Evolutionary conservation across 1,140 invertebrate species (phyloP), one percentile per base, ranked within the genome.

Genomic region (Tetramorium alpestre): DNA sequence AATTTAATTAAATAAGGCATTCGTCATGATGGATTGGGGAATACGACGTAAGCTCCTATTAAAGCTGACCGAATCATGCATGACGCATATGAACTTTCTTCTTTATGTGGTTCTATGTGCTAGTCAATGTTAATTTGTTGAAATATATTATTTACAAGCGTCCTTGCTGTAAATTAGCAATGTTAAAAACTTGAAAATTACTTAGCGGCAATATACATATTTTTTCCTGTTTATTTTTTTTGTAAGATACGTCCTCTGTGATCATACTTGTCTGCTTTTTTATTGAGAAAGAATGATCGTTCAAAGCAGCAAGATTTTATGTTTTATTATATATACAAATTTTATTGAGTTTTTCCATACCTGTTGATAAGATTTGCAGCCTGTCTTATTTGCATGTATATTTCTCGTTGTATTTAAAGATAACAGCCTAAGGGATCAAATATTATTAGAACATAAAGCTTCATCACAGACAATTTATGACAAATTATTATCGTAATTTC

Each of bases 21-120:
- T 80, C 91, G 94, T 90, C 81, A 97, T 97, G 96, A 97, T 97
- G 97, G 97, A 97, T 96, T 97, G 97, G 97, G 97, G 97, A 94
- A 97, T 97, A 93, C 97, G 97, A 96, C 97, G 97, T 97, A 97
- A 97, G 97, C 80, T 84, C 41, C 47, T 60, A 49, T 75, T 58
- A 73, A 82, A 72, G 80, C 80, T 62, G 80, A 41, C n/a, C 22
- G 18, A 75, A 73, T 84, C 41, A 44, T 73, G 80, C 44, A 84
- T 73, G 80, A 38, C 69, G 69, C 54, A 70, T 81, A 69, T 49
- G 13, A 70, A 81, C 28, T 70, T 80, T 41, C 22, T 47, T 49
- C 38, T 80, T 25, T 16, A 77, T 44, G 62, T 80, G 60, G n/a
- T 78, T n/a, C 38, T n/a, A 54, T 80, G 22, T 81, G 33, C 54